These are phyloP conservation scores for Phasianus colchicus DNA, from an alignment of 2,113 vertebrate species.

Conservation along the genomic window DNA sequence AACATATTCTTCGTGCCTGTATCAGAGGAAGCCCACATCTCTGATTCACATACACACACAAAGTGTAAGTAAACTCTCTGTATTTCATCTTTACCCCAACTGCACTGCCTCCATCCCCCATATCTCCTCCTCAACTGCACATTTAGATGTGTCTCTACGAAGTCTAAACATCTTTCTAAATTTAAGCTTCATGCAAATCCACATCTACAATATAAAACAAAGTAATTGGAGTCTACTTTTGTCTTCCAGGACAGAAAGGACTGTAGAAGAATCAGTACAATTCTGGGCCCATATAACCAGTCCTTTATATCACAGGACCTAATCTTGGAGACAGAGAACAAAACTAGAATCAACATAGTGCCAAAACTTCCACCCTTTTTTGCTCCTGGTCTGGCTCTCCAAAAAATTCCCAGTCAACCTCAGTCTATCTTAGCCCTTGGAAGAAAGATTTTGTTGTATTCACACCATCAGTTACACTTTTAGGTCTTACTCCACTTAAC, in stretches of 20 bases:
- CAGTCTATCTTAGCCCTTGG: neutral
- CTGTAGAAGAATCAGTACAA: neutral
- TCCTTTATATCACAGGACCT: neutral
- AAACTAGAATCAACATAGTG: neutral
- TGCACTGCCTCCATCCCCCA: neutral
- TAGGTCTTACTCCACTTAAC: neutral
- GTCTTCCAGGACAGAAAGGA: neutral
- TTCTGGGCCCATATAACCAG: neutral
- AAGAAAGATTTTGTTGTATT: neutral
- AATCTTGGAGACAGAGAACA: neutral
- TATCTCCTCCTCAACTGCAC: neutral
- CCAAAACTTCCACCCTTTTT: neutral
- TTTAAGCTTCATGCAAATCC: neutral
- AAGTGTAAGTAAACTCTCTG: neutral
- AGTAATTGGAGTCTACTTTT: neutral
- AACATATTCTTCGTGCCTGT: fast-evolving
- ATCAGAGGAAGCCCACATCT: neutral
- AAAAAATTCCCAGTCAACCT: neutral
- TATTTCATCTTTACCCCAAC: neutral
- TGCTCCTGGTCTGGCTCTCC: neutral
- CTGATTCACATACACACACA: fast-evolving
- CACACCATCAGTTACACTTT: neutral
- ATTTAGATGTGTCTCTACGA: neutral
- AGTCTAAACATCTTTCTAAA: neutral
- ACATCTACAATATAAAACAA: neutral